Evolutionary conservation across 2,888 invertebrate species (phyloP).

Genomic region (Rapana venosa): DNA sequence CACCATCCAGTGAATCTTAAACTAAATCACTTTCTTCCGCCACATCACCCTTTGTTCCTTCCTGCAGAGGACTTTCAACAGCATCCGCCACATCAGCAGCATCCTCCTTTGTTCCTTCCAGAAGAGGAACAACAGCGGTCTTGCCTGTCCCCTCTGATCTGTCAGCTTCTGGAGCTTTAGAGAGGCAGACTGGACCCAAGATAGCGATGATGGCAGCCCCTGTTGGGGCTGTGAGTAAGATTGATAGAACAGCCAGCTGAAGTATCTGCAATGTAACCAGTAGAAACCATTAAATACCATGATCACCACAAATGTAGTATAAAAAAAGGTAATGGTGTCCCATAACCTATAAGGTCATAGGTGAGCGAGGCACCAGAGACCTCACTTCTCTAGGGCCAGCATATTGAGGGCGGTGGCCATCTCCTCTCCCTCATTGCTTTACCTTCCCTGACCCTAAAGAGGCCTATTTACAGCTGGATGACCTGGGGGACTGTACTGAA

Average conservation of each 20-base stretch:
- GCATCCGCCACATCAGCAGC: not conserved
- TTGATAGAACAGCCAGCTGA: constrained; percentile 74
- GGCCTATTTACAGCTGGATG: too few species aligned
- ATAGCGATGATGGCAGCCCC: constrained; percentile 73
- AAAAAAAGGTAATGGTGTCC: too few species aligned
- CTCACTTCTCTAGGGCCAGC: too few species aligned
- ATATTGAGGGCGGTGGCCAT: too few species aligned
- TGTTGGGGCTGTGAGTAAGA: constrained; percentile 75
- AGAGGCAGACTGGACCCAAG: constrained; percentile 67
- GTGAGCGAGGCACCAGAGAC: too few species aligned
- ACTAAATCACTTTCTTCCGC: not conserved
- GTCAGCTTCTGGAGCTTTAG: not conserved
- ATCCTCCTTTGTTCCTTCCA: not conserved
- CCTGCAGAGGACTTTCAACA: not conserved
- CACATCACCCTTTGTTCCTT: not conserved
- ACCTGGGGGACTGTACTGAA: too few species aligned
- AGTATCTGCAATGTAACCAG: constrained; percentile 62
- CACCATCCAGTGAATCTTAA: too few species aligned
- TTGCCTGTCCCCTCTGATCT: not conserved
- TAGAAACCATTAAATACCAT: not conserved
- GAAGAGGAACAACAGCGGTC: not conserved
- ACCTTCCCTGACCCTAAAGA: too few species aligned
- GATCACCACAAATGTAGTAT: too few species aligned
- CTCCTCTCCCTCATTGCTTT: too few species aligned
- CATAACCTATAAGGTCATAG: too few species aligned